A percentile compares a stretch with the other conserved stretches of the same genome.
These are phyloP conservation scores for Petaurus breviceps DNA, from an alignment of 2,113 vertebrate species.

Conservation along the genomic window DNA sequence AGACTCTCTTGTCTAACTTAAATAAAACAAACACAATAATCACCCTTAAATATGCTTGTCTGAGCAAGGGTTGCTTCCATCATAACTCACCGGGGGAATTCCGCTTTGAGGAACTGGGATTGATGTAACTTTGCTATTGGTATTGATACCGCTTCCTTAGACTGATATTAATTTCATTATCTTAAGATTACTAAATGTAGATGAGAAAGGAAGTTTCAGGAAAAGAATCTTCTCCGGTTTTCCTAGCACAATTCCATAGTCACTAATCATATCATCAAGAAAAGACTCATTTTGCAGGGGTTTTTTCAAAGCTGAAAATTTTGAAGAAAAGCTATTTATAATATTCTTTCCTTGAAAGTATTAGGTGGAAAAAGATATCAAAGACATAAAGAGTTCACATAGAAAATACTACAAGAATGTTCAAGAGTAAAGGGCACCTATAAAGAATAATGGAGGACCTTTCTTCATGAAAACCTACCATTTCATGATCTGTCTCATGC, in stretches of 20 bases:
- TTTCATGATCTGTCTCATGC: not conserved
- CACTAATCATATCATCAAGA: not conserved
- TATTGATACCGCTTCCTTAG: not conserved
- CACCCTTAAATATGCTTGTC: not conserved
- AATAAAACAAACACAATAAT: no score
- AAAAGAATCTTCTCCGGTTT: not conserved
- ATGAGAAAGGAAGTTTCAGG: not conserved
- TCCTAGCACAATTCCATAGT: not conserved
- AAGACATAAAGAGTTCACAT: not conserved
- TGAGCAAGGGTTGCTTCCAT: not conserved
- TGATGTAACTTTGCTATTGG: not conserved
- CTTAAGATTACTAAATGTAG: not conserved
- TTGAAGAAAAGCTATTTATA: conserved; percentile 38
- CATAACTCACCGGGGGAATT: not conserved
- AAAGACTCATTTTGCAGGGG: not conserved
- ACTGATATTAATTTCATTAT: not conserved
- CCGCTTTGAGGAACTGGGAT: not conserved
- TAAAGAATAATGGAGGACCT: not conserved
- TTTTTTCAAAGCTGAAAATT: not conserved
- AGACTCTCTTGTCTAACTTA: not conserved
- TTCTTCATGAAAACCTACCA: not conserved
- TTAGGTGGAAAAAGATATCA: not conserved
- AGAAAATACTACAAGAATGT: conserved; percentile 10
- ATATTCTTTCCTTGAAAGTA: conserved; percentile 46
- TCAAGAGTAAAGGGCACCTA: not conserved